These are phyloP conservation scores for Galeopsomyia nigrocyanea DNA, from an alignment of 2,888 invertebrate species.

Conservation along the genomic window DNA sequence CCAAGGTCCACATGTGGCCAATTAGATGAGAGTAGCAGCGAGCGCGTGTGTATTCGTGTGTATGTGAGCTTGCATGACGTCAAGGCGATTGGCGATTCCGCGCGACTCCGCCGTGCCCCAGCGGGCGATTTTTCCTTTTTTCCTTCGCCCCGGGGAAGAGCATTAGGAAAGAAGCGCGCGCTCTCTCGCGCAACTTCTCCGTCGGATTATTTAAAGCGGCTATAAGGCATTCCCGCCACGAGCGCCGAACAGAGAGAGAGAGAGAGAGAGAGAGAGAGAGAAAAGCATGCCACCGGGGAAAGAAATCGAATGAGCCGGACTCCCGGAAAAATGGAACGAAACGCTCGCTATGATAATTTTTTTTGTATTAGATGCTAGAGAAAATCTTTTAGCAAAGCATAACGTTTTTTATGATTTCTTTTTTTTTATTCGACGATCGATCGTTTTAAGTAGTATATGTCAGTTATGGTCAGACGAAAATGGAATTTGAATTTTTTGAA, in stretches of 20 bases:
- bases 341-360: background rate
- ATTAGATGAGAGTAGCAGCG: too few species aligned
- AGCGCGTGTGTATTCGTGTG: background rate
- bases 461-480: too few species aligned
- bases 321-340: constrained; percentile 15
- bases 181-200: background rate
- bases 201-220: constrained; percentile 17
- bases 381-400: too few species aligned
- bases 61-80: constrained; percentile 19
- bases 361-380: too few species aligned
- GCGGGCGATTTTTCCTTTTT: background rate
- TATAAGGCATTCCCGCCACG: constrained; percentile 17
- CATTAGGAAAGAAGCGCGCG: background rate
- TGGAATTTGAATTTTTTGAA: too few species aligned
- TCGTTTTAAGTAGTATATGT: too few species aligned
- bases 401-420: too few species aligned
- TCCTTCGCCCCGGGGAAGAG: background rate
- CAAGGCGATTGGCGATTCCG: constrained; percentile 28
- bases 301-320: constrained; percentile 1
- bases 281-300: too few species aligned
- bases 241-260: background rate
- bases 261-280: too few species aligned
- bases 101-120: background rate
- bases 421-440: too few species aligned
- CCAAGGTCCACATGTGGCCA: constrained; percentile 16